Evolutionary conservation across 2,888 invertebrate genomes (phyloP).

Genomic region (Conops quadrifasciatus): DNA sequence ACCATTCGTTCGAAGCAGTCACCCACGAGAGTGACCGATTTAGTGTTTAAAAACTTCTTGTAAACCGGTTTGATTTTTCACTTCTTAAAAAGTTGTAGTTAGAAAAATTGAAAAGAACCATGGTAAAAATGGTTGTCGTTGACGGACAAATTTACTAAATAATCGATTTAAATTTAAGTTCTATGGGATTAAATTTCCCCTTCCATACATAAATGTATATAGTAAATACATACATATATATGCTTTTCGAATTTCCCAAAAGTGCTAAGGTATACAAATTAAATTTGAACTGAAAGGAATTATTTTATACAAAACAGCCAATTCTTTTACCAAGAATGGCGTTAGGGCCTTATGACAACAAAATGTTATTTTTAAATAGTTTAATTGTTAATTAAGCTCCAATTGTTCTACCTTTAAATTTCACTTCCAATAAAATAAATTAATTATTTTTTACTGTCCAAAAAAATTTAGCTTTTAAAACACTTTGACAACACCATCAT

Average conservation of each 20-base stretch:
- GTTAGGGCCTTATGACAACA: conserved; percentile 43
- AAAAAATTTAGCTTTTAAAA: neutral
- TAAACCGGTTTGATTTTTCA: no score
- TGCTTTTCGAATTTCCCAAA: conserved; percentile 7
- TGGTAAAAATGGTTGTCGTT: no score
- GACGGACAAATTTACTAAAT: no score
- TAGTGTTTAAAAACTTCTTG: no score
- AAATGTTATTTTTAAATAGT: conserved; percentile 45
- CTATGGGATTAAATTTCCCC: neutral
- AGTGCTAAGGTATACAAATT: conserved; percentile 12
- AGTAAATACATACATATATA: conserved; percentile 13
- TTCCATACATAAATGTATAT: neutral
- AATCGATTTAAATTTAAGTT: neutral
- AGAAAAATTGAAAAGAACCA: no score
- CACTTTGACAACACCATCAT: neutral
- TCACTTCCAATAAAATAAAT: conserved; percentile 50
- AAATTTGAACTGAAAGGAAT: conserved; percentile 1
- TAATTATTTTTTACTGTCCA: conserved; percentile 17
- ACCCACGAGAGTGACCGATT: no score
- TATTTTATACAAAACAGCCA: neutral
- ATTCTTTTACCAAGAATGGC: conserved; percentile 30
- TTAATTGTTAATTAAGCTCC: conserved; percentile 36
- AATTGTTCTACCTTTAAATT: conserved; percentile 42
- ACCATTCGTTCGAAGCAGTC: neutral
- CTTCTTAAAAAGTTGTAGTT: no score